These are phyloP conservation scores for Drosophila nasuta DNA, from an alignment of 1,140 invertebrate genomes.

Conservation along the genomic window DNA sequence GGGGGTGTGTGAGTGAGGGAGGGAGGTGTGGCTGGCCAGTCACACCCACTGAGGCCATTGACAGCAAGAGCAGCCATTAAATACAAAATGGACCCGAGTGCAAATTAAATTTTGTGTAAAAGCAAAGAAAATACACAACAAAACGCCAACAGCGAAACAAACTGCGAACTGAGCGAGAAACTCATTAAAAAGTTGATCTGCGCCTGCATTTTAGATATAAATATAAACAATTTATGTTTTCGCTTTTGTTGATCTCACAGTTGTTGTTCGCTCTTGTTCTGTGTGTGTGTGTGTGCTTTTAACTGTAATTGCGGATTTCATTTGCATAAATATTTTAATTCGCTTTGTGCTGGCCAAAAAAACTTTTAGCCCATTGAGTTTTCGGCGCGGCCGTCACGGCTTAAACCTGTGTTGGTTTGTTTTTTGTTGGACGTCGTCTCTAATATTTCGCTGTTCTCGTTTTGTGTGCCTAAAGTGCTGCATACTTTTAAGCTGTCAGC, in stretches of 20 bases:
- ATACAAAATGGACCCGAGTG: constrained; percentile 54
- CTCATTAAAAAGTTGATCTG: constrained; percentile 76
- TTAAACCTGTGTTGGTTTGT: background rate
- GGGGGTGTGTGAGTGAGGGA: background rate
- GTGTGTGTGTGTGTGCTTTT: constrained; percentile 12
- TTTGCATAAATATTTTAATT: constrained; percentile 51
- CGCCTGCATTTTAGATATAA: constrained; percentile 56
- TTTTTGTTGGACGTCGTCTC: background rate
- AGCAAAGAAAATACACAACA: constrained; percentile 42
- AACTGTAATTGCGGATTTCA: constrained; percentile 41
- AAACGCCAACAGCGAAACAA: background rate
- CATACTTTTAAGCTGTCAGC: constrained; percentile 28
- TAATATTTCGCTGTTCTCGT: too few relatives aligned
- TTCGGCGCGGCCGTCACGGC: background rate
- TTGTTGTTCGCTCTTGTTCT: background rate
- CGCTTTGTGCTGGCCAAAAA: constrained; percentile 1
- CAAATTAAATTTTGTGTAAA: constrained; percentile 73
- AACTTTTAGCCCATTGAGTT: constrained; percentile 26
- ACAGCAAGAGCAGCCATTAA: constrained; percentile 48
- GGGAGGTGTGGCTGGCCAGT: constrained; percentile 12
- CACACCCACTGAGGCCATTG: constrained; percentile 42
- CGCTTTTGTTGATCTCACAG: constrained; percentile 16
- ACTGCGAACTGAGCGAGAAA: constrained; percentile 16
- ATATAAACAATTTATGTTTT: constrained; percentile 52
- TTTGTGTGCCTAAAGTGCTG: constrained; percentile 5